Evolutionary conservation across 1,140 invertebrate genomes (phyloP).

Genomic region (Aphelenchoides fujianensis): DNA sequence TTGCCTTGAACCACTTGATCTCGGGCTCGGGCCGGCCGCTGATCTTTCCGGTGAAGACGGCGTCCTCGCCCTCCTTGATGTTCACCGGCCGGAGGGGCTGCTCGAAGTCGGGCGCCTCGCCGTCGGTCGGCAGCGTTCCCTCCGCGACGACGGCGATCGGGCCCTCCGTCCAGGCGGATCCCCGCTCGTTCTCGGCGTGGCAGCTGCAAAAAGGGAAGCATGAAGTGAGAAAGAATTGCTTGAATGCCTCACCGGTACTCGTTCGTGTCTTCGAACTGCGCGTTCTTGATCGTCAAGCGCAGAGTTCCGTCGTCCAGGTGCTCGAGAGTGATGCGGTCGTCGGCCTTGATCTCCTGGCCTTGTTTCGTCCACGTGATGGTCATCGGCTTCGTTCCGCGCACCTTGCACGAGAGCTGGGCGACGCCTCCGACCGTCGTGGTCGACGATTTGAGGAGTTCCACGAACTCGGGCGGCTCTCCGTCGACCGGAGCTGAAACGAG

Average conservation of each 20-base stretch:
- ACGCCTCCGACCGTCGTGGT: constrained; percentile 70
- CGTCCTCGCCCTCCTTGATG: constrained; percentile 77
- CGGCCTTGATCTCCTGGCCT: constrained; percentile 50
- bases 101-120: constrained; percentile 59
- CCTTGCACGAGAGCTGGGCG: constrained; percentile 64
- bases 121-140: constrained; percentile 50
- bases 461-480: constrained; percentile 55
- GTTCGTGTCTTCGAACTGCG: constrained; percentile 74
- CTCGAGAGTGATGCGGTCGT: constrained; percentile 43
- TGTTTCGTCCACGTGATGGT: constrained; percentile 71
- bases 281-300: constrained; percentile 72
- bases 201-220: no score
- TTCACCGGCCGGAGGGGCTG: constrained; percentile 56
- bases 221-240: constrained; percentile 10
- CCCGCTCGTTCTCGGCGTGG: constrained; percentile 57
- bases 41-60: constrained; percentile 80
- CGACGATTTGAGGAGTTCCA: constrained; percentile 58
- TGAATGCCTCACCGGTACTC: constrained; percentile 67
- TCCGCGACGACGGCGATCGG: constrained; percentile 58
- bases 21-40: constrained; percentile 85
- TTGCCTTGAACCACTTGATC: constrained; percentile 78
- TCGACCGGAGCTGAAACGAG: constrained; percentile 30
- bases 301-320: constrained; percentile 56
- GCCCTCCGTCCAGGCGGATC: constrained; percentile 50
- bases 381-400: constrained; percentile 63